phyloP scores from a whole-genome alignment of 2,113 vertebrate species.

The Micromys minutus region DNA sequence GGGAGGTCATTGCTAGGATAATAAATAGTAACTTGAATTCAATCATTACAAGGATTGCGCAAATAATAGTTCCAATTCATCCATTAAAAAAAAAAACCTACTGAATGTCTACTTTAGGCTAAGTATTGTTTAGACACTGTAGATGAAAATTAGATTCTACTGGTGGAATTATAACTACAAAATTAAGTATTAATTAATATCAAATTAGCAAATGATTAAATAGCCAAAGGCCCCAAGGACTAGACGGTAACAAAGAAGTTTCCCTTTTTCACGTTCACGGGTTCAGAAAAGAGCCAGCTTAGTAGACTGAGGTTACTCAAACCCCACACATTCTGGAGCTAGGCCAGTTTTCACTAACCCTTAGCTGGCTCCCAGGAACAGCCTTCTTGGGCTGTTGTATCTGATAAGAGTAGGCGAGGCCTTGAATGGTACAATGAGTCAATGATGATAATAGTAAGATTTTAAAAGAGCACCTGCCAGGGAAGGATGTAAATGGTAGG shows the following conservation, averaged over 20 bases:
- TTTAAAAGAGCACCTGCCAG: background rate
- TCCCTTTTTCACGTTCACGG: background rate
- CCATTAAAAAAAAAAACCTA: conserved; percentile 30
- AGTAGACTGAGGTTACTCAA: background rate
- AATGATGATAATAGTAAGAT: background rate
- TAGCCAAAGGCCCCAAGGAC: background rate
- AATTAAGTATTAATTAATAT: conserved; percentile 32
- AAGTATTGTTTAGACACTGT: conserved; percentile 6
- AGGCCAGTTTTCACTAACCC: background rate
- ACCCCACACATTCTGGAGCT: background rate
- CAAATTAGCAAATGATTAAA: conserved; percentile 29
- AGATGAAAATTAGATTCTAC: conserved; percentile 1
- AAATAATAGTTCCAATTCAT: conserved; percentile 7
- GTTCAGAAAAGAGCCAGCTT: background rate
- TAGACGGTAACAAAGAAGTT: background rate
- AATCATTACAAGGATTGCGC: conserved; percentile 6
- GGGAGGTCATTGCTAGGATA: background rate
- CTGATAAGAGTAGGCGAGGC: background rate
- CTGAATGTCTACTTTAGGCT: background rate
- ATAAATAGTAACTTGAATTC: background rate
- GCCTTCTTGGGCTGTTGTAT: background rate
- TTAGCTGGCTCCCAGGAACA: background rate
- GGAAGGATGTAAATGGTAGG: background rate
- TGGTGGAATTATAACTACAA: background rate
- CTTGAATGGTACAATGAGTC: background rate